Conservation (phyloP, 1,140 invertebrate genomes). For the Mesaphorura yosii region DNA sequence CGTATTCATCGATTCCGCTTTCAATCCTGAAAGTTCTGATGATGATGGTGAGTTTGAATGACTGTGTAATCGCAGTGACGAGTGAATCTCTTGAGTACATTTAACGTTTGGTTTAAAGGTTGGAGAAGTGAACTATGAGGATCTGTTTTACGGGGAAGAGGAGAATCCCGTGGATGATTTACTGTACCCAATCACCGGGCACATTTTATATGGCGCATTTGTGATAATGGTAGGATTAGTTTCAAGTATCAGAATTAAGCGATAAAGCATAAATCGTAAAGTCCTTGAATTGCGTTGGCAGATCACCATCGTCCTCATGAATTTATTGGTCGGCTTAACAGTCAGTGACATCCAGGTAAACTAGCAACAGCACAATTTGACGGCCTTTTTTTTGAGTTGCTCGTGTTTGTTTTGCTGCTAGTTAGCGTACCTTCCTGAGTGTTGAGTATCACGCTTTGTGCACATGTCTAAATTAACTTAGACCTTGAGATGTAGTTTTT, state of each 20-base stretch:
- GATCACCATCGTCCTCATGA: conserved; percentile 68
- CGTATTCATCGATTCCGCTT: conserved; percentile 29
- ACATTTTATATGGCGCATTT: conserved; percentile 62
- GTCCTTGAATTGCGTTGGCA: conserved; percentile 57
- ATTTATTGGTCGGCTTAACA: conserved; percentile 69
- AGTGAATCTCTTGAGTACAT: neutral
- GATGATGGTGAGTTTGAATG: conserved; percentile 29
- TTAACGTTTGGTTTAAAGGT: too few species aligned
- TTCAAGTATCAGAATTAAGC: conserved; percentile 73
- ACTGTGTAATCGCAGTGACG: neutral
- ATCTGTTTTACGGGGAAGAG: conserved; percentile 22
- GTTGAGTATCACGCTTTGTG: too few species aligned
- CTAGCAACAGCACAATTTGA: neutral
- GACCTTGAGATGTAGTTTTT: conserved; percentile 4
- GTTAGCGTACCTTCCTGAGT: too few species aligned
- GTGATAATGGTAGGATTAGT: too few species aligned
- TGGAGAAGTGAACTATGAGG: conserved; percentile 31
- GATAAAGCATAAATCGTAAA: conserved; percentile 64
- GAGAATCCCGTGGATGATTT: conserved; percentile 30
- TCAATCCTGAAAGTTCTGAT: conserved; percentile 31
- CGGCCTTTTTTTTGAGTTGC: neutral
- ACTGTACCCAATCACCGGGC: conserved; percentile 45
- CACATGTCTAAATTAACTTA: conserved; percentile 1
- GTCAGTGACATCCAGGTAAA: conserved; percentile 51
- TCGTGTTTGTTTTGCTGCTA: neutral